A percentile compares a stretch with the other conserved stretches of the same genome.
phyloP scores from a whole-genome alignment of 2,797 vertebrate genomes.

The Dipus sagitta region DNA sequence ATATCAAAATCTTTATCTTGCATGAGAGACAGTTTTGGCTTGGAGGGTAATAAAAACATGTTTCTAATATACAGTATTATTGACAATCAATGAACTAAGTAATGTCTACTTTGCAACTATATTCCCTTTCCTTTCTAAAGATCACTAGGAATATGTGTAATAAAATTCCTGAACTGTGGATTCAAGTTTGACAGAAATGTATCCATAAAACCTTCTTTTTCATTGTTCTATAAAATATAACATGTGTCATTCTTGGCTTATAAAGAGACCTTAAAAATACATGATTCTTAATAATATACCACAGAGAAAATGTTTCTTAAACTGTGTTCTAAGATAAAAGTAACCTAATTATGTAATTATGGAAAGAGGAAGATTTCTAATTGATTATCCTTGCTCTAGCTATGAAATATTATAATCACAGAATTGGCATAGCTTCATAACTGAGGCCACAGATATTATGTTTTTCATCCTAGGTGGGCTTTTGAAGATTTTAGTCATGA shows the following conservation, averaged over 20 bases:
- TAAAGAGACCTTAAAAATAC: slow-evolving; percentile 63
- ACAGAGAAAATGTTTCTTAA: slow-evolving; percentile 67
- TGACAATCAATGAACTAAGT: slow-evolving; percentile 53
- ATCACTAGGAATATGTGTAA: slow-evolving; percentile 54
- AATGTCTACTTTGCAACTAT: slow-evolving; percentile 64
- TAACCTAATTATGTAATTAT: slow-evolving; percentile 77
- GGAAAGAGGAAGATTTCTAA: slow-evolving; percentile 45
- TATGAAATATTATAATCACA: slow-evolving; percentile 69
- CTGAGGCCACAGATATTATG: slow-evolving; percentile 60
- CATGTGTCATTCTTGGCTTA: slow-evolving; percentile 68
- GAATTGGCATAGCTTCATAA: slow-evolving; percentile 53
- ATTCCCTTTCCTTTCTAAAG: slow-evolving; percentile 50
- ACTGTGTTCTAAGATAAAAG: slow-evolving; percentile 68
- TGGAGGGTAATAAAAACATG: slow-evolving; percentile 48
- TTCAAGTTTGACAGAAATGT: slow-evolving; percentile 56
- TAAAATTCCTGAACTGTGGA: slow-evolving; percentile 26
- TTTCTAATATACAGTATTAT: slow-evolving; percentile 64
- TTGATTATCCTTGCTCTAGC: slow-evolving; percentile 43
- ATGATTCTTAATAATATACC: slow-evolving; percentile 69
- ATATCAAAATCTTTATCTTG: slow-evolving; percentile 55
- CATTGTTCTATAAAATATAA: slow-evolving; percentile 63
- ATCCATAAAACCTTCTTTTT: background rate
- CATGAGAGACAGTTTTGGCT: slow-evolving; percentile 44
- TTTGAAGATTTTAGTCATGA: slow-evolving; percentile 67
- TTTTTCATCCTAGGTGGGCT: slow-evolving; percentile 17